A percentile compares a stretch with the other conserved stretches of the same genome.
Evolutionary conservation across 2,113 vertebrate species (phyloP).

Genomic region (Microtus richardsoni): DNA sequence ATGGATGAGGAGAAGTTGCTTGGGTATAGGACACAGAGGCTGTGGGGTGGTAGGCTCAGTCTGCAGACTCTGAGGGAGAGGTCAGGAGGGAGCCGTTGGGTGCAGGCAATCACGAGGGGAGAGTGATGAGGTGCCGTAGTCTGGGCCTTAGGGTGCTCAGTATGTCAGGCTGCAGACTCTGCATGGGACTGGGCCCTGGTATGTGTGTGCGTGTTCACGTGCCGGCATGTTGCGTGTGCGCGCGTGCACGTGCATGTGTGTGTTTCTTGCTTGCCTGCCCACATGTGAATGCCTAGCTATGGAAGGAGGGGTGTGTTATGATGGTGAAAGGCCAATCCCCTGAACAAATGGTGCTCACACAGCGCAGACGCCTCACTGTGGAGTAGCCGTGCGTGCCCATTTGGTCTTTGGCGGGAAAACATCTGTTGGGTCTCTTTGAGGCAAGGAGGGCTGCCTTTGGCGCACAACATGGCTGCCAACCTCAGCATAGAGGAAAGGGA

Average conservation of each 20-base stretch:
- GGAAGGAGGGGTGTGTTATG: neutral
- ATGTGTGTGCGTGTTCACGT: neutral
- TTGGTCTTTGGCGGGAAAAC: neutral
- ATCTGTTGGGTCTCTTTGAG: too few species aligned
- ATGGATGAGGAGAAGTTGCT: neutral
- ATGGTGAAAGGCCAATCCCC: neutral
- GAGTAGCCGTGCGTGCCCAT: too few species aligned
- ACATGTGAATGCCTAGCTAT: neutral
- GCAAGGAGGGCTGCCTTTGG: neutral
- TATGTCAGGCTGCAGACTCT: neutral
- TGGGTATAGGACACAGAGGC: neutral
- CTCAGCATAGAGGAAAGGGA: neutral
- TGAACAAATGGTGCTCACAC: neutral
- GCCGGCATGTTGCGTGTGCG: neutral
- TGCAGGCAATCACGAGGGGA: fast-evolving
- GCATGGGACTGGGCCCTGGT: neutral
- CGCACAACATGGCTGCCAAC: neutral
- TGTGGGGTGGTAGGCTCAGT: neutral
- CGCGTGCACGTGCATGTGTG: too few species aligned
- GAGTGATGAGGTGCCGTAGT: neutral
- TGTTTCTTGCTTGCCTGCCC: too few species aligned
- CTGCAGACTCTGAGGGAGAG: neutral
- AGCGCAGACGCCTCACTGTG: neutral
- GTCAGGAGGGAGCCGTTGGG: neutral
- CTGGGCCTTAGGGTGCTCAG: neutral